These are phyloP conservation scores for Indicator indicator DNA, from an alignment of 2,113 vertebrate genomes.

Conservation along the genomic window DNA sequence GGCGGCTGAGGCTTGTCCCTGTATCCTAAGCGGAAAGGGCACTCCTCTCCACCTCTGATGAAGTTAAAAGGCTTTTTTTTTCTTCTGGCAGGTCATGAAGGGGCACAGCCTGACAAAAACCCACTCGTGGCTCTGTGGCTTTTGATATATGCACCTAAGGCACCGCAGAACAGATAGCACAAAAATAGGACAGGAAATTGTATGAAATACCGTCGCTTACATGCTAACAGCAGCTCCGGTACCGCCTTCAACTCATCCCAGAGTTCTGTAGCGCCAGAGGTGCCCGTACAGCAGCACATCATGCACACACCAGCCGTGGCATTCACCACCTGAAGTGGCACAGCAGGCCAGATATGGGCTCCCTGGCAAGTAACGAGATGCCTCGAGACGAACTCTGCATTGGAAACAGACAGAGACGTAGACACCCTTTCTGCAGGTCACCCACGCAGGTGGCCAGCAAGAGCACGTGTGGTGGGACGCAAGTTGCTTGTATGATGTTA, in stretches of 20 bases:
- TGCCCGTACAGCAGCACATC: accelerated
- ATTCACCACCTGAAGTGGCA: background rate
- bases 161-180: accelerated
- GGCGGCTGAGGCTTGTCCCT: background rate
- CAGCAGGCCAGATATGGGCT: background rate
- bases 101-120: background rate
- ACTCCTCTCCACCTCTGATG: background rate
- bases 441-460: background rate
- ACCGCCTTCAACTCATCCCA: background rate
- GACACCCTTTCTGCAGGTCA: background rate
- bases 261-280: background rate
- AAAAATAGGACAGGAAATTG: background rate
- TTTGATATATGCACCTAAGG: background rate
- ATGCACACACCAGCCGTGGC: accelerated
- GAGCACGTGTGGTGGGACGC: background rate
- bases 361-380: background rate
- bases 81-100: background rate
- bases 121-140: background rate
- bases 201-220: background rate
- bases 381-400: accelerated
- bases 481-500: accelerated
- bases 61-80: background rate
- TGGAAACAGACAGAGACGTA: background rate
- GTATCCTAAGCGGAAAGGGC: background rate
- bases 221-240: background rate